Evolutionary conservation across 2,888 invertebrate genomes (phyloP).

Genomic region (Erebia ligea): DNA sequence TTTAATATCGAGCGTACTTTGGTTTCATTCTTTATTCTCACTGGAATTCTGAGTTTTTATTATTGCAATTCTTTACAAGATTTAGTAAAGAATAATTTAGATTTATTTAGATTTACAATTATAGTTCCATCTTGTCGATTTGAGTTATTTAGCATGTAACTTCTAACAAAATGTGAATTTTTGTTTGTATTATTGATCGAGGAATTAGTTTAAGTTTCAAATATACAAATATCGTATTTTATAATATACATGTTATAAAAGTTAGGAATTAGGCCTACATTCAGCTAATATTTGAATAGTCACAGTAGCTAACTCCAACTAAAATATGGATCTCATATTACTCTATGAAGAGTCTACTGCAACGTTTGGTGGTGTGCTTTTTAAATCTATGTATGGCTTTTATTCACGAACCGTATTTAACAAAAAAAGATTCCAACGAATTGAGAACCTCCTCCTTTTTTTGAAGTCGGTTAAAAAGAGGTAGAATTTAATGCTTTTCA

Average conservation of each 20-base stretch:
- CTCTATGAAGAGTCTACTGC: conserved; percentile 3
- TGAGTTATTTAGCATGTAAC: too few species aligned
- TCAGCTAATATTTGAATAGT: background rate
- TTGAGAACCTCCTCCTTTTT: too few species aligned
- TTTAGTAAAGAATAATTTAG: too few species aligned
- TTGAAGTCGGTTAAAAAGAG: too few species aligned
- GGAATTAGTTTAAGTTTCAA: conserved; percentile 2
- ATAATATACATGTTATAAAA: background rate
- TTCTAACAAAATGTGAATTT: too few species aligned
- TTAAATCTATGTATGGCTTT: conserved; percentile 30
- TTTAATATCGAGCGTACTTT: too few species aligned
- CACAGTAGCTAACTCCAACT: background rate
- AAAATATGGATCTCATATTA: background rate
- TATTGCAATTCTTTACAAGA: too few species aligned
- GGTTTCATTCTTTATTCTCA: too few species aligned
- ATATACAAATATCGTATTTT: background rate
- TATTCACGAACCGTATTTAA: conserved; percentile 31
- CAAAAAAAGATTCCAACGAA: too few species aligned
- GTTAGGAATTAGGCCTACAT: background rate
- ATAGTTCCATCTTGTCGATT: too few species aligned
- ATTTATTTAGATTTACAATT: too few species aligned
- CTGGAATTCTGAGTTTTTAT: too few species aligned
- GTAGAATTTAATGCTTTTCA: conserved; percentile 29
- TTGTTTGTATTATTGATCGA: background rate
- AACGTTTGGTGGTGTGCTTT: conserved; percentile 11